Conservation (phyloP, 2,113 vertebrate genomes). For the Naja naja region DNA sequence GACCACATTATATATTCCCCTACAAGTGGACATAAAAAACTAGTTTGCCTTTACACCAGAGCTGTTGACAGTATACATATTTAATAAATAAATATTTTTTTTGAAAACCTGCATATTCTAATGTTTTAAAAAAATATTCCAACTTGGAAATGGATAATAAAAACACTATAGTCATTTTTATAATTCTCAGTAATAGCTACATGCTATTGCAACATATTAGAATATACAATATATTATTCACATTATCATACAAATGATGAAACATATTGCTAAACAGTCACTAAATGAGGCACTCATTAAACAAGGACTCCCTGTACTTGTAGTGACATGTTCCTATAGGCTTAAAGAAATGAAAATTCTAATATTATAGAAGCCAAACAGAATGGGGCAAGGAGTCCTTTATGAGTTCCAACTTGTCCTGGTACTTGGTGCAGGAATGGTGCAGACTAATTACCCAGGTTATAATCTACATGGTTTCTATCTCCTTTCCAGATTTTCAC, state of each 20-base stretch:
- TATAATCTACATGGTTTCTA: not conserved
- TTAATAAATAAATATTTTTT: not conserved
- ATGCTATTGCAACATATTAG: not conserved
- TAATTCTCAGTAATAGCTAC: not conserved
- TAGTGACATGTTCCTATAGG: not conserved
- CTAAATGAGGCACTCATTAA: not conserved
- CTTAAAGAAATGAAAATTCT: not conserved
- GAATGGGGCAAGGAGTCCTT: not conserved
- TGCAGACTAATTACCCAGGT: not conserved
- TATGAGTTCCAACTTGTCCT: not conserved
- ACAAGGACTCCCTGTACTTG: not conserved
- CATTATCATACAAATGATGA: not conserved
- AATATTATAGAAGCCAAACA: not conserved
- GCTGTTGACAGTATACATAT: not conserved
- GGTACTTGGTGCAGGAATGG: not conserved
- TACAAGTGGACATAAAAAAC: not conserved
- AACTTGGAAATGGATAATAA: not conserved
- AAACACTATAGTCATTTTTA: not conserved
- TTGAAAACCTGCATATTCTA: not conserved
- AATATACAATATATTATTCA: not conserved
- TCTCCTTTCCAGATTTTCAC: not conserved
- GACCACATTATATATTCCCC: too few relatives aligned
- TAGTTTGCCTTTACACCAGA: not conserved
- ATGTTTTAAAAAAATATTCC: not conserved
- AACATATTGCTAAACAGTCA: not conserved